Evolutionary conservation across 2,888 invertebrate species (phyloP).

Genomic region (Netelia melanura): DNA sequence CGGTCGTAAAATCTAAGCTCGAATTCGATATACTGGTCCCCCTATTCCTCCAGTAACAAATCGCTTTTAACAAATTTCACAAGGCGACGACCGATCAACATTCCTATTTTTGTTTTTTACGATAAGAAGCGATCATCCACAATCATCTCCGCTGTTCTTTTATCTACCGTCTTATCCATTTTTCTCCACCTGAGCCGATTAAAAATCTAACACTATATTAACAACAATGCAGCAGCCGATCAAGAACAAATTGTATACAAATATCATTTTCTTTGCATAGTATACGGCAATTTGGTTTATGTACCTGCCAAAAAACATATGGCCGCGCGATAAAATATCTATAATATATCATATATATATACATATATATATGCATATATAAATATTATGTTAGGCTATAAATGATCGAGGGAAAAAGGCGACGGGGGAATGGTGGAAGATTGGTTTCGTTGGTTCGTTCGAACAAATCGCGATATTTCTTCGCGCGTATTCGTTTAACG

Average conservation of each 20-base stretch:
- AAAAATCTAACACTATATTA: conserved; percentile 51
- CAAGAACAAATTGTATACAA: conserved; percentile 49
- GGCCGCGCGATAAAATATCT: conserved; percentile 37
- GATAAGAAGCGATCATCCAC: conserved; percentile 14
- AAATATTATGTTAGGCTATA: conserved; percentile 39
- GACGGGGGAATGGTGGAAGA: conserved; percentile 57
- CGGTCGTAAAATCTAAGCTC: conserved; percentile 56
- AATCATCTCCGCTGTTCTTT: not conserved
- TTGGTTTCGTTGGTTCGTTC: conserved; percentile 76
- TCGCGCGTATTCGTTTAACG: conserved; percentile 12
- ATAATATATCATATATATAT: conserved; percentile 1
- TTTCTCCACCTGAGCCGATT: conserved; percentile 53
- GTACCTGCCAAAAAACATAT: conserved; percentile 34
- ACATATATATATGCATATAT: conserved; percentile 48
- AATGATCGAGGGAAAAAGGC: conserved; percentile 56
- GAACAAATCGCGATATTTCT: conserved; percentile 63
- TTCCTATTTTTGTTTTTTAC: conserved; percentile 6
- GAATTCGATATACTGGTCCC: conserved; percentile 63
- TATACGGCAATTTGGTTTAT: conserved; percentile 21
- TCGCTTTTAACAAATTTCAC: conserved; percentile 30
- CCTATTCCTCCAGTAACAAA: conserved; percentile 53
- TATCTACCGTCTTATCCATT: not conserved
- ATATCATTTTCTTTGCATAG: conserved; percentile 26
- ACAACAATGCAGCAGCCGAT: conserved; percentile 61
- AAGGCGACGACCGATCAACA: conserved; percentile 30